Base-by-base conservation (phyloP, 2,797 vertebrate genomes). In the Margarornis squamiger region DNA sequence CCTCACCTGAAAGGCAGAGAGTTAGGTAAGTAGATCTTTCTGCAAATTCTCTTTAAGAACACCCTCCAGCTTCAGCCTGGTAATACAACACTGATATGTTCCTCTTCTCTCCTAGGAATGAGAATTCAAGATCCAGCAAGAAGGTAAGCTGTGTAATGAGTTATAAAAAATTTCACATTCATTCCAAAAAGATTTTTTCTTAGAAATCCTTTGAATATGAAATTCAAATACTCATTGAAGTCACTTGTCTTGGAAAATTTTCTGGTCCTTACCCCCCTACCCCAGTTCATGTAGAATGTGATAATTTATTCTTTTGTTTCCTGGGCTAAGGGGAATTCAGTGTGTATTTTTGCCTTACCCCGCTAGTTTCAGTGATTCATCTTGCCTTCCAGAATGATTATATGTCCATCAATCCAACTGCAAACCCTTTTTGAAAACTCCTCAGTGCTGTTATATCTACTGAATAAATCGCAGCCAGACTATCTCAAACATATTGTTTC, bases 21-120 rank as follows among this genome's bases (percentile, higher is more conserved):
- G 19, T n/a, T 67, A 67, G 93, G 95, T 96, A 61, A 96, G 96
- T 95, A 78, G 55, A 14, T 78, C 0, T 46, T 90, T 83, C 80
- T 67, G 6, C 6, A 63, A 34, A 79, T 67, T 86, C 67, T 81
- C 16, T 63, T 88, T 88, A 57, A 48, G 11, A 87, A 32, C 26
- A 78, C 2, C 19, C 11, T 29, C 17, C 14, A 88, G n/a, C 34
- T 77, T 91, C 58, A 88, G 20, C 77, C 45, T 90, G 38, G 36
- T 55, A 23, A 36, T 70, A 39, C 63, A 86, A 43, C 59, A 79
- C 88, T 97, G 70, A 94, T 84, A 43, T 48, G 38, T 94, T 84
- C 63, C 30, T 96, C 45, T 97, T 95, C 59, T 91, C 66, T 96
- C 38, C 32, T 96, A 96, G 95, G 88, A 86, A 45, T 57, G 32